Evolutionary conservation across 2,113 vertebrate genomes (phyloP), one percentile per base, ranked within the genome.

Genomic region (Ifrita kowaldi): DNA sequence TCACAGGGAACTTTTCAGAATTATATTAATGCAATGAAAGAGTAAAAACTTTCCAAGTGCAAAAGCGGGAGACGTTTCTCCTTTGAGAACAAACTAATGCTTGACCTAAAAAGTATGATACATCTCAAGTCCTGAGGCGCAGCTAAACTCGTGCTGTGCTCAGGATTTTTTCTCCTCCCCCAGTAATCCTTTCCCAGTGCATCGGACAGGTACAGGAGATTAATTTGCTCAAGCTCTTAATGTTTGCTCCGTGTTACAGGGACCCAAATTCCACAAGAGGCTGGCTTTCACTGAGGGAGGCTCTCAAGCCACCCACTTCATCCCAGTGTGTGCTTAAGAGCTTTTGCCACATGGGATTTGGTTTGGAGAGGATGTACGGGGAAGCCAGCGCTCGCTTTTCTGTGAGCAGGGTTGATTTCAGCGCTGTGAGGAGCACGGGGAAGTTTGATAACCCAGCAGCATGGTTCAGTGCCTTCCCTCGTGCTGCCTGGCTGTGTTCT

Each of bases 291-390:
- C 42, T 67, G 84, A 47, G 55, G 64, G 52, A 85, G 39, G 11
- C 46, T 89, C 83, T 91, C 86, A 71, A 87, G 33, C 35, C 60
- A 27, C 68, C 15, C 42, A 9, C 11, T 87, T 84, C 47, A 55
- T 62, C 64, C 52, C 16, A n/a, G 32, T 28, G 32, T 1, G 9
- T 46, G 65, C 44, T 47, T 41, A 41, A 69, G 49, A 37, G 57
- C 44, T 84, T 93, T 83, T 85, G 35, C 52, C 1, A 0, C 0
- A 0, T 35, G 64, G 50, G 35, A 49, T 84, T 76, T 2, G 9
- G 37, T 56, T 74, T 70, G 7, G 27, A 39, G 53, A 59, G 70
- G 46, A 20, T 0, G 0, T 9, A 5, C 0, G 0, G 41, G 50
- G 82, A 79, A 60, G 32, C 30, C 52, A 18, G 3, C 0, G 0